Conservation (phyloP, 2,113 vertebrate species). For the Alectura lathami region DNA sequence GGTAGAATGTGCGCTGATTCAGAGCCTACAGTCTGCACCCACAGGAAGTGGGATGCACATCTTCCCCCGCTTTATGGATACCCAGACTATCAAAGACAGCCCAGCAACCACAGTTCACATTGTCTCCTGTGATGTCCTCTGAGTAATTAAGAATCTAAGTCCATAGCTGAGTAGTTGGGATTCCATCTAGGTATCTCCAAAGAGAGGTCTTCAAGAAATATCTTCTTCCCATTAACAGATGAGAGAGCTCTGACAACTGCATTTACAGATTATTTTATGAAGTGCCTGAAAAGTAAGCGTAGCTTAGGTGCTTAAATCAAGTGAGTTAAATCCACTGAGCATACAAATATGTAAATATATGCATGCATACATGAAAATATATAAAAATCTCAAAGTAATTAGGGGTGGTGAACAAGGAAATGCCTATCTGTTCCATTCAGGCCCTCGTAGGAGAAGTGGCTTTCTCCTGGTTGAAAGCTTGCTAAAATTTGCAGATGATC, state of each 20-base stretch:
- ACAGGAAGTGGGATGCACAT: fast-evolving
- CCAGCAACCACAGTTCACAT: too few relatives aligned
- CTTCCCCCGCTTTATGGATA: background rate
- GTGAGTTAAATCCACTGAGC: background rate
- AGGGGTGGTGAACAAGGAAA: background rate
- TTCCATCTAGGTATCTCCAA: background rate
- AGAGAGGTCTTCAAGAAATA: background rate
- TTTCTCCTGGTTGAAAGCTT: background rate
- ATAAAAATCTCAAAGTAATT: background rate
- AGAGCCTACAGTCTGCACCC: background rate
- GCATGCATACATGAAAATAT: background rate
- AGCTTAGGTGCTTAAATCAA: background rate
- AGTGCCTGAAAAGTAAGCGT: background rate
- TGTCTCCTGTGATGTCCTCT: too few relatives aligned
- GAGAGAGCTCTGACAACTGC: background rate
- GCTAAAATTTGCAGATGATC: background rate
- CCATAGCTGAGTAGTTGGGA: too few relatives aligned
- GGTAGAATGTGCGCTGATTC: background rate
- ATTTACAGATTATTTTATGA: background rate
- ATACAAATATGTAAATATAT: background rate
- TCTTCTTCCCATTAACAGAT: background rate
- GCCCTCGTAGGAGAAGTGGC: background rate
- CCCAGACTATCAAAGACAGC: too few relatives aligned
- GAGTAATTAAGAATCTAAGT: too few relatives aligned
- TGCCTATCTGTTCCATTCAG: background rate